Conservation (phyloP, 2,888 invertebrate genomes). For the Griposia aprilina region DNA sequence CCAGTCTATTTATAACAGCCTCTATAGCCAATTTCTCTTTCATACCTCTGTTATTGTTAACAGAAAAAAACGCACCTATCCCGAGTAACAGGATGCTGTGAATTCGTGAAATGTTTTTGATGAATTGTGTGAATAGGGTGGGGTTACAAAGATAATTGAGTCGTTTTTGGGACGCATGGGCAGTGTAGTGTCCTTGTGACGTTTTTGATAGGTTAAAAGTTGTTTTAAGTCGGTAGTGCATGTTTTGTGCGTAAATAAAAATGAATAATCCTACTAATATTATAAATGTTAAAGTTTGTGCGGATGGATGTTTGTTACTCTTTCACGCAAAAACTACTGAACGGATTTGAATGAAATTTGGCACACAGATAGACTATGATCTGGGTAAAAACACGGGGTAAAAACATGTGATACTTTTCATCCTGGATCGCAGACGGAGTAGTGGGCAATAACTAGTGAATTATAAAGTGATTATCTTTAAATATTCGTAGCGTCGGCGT, state of each 20-base stretch:
- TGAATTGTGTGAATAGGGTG: neutral
- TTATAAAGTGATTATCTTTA: neutral
- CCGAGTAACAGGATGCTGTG: conserved; percentile 39
- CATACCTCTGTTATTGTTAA: conserved; percentile 65
- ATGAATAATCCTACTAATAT: too few species aligned
- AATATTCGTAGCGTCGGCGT: neutral
- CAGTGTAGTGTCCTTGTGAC: neutral
- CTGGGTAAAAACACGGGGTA: too few species aligned
- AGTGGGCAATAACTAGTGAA: too few species aligned
- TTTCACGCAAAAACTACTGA: too few species aligned
- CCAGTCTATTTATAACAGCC: conserved; percentile 9
- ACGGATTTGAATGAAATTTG: too few species aligned
- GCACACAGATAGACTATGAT: too few species aligned
- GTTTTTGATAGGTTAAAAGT: neutral
- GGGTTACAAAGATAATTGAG: conserved; percentile 20
- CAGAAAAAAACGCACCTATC: conserved; percentile 54
- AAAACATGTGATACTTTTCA: too few species aligned
- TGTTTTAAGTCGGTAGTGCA: too few species aligned
- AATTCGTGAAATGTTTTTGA: conserved; percentile 42
- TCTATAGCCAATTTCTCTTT: conserved; percentile 60
- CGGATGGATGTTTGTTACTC: too few species aligned
- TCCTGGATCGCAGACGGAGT: too few species aligned
- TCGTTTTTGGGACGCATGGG: neutral
- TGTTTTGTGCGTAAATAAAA: neutral
- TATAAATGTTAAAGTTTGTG: too few species aligned